Base-by-base conservation (phyloP, 2,888 invertebrate species). In the Yponomeuta plumbellus region DNA sequence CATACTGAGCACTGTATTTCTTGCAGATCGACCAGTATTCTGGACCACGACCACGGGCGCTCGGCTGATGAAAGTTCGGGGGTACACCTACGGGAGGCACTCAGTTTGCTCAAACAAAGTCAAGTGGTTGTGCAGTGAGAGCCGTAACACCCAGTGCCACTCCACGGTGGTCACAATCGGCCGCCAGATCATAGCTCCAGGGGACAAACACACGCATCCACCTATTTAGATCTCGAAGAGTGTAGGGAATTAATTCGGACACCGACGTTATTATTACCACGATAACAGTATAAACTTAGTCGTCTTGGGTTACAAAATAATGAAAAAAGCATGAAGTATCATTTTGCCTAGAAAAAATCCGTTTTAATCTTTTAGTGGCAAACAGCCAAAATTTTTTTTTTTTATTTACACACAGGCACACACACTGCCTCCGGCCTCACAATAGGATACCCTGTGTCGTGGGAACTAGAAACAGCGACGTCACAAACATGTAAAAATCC, bases 101-200 rank as follows among this genome's bases (percentile, higher is more conserved):
- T 90, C 89, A 0, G 89, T 90, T 44, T 90, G 89, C 74, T 88
- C 88, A 1, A 86, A 88, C 17, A 76, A 86, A 65, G 89, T 90
- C 1, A 83, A 85, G 69, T 89, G 89, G 89, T 71, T 89, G 2
- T 89, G 89, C 66, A 80, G 85, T 0, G 88, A 88, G 71, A 88
- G 85, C 70, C 72, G 86, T 1, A 77, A 79, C 63, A 78, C 75
- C 69, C 80, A 84, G 68, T 90, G 89, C 70, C 86, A 85, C 67
- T 87, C 87, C 2, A 82, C 87, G 22, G 82, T 88, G 20, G 87
- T 88, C 71, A 90, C 89, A 52, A 89, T 89, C 40, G 88, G 89
- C 8, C 79, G 78, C 67, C 87, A 85, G 69, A 80, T 84, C 68
- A 83, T 89, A 11, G 82, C 84, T 69, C 77, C 81, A 1, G 88